Conservation (phyloP, 2,888 invertebrate species). For the Beris morrisii region DNA sequence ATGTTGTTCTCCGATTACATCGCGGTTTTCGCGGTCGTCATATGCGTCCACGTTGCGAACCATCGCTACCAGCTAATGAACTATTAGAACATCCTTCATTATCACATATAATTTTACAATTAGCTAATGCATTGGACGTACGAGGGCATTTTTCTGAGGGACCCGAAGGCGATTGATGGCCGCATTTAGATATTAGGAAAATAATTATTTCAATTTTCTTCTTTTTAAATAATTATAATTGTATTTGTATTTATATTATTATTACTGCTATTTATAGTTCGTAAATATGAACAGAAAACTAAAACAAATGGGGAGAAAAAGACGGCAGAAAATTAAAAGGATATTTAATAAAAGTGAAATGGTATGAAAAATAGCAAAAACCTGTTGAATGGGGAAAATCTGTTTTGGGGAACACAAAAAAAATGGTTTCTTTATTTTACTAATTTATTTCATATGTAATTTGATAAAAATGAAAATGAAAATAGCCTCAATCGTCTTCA, state of each 20-base stretch:
- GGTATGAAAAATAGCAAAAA: no score
- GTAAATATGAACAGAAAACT: no score
- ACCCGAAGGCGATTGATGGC: slow-evolving; percentile 58
- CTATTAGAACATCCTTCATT: slow-evolving; percentile 82
- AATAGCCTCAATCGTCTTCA: slow-evolving; percentile 19
- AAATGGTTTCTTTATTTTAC: not conserved
- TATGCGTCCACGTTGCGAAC: slow-evolving; percentile 83
- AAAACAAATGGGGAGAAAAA: no score
- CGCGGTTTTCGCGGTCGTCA: slow-evolving; percentile 81
- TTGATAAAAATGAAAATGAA: not conserved
- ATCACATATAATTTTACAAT: slow-evolving; percentile 76
- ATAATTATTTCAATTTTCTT: slow-evolving; percentile 6
- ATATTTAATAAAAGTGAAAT: no score
- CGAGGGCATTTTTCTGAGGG: slow-evolving; percentile 59
- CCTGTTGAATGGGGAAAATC: slow-evolving; percentile 1
- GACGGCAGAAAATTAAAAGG: no score
- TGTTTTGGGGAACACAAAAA: not conserved
- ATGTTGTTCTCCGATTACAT: slow-evolving; percentile 85
- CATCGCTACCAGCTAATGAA: slow-evolving; percentile 83
- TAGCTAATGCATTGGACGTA: slow-evolving; percentile 83
- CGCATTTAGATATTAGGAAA: slow-evolving; percentile 37
- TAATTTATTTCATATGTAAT: no score
- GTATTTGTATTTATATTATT: slow-evolving; percentile 14
- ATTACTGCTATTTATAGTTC: slow-evolving; percentile 12
- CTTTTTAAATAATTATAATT: slow-evolving; percentile 15